Percentiles rank a stretch among this genome's conserved stretches.
Conservation (phyloP, 2,113 vertebrate species). For the Xenopus tropicalis region UCB_Xtro_10.0 CM004446.2:51188501-51189000, state of each 20-base stretch:
- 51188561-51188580: slow-evolving; percentile 14
- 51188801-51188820: slow-evolving; percentile 94
- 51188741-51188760: slow-evolving; percentile 94
- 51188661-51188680: slow-evolving; percentile 93
- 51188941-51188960: slow-evolving; percentile 53
- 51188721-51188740: slow-evolving; percentile 84
- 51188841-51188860: slow-evolving; percentile 65
- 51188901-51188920: slow-evolving; percentile 57
- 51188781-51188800: slow-evolving; percentile 89
- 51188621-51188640: slow-evolving; percentile 93
- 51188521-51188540: neutral
- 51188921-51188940: slow-evolving; percentile 19
- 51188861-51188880: slow-evolving; percentile 56
- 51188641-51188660: slow-evolving; percentile 92
- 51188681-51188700: slow-evolving; percentile 91
- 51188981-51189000: slow-evolving; percentile 9
- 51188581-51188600: slow-evolving; percentile 70
- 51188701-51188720: slow-evolving; percentile 89
- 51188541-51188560: slow-evolving; percentile 20
- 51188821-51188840: slow-evolving; percentile 81
- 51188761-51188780: slow-evolving; percentile 81
- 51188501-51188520: slow-evolving; percentile 11
- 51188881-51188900: slow-evolving; percentile 56
- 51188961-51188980: slow-evolving; percentile 42
- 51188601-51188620: slow-evolving; percentile 86